A percentile compares a stretch with the other conserved stretches of the same genome.
Conservation (phyloP, 1,140 invertebrate genomes). For the Thaumatotibia leucotreta region DNA sequence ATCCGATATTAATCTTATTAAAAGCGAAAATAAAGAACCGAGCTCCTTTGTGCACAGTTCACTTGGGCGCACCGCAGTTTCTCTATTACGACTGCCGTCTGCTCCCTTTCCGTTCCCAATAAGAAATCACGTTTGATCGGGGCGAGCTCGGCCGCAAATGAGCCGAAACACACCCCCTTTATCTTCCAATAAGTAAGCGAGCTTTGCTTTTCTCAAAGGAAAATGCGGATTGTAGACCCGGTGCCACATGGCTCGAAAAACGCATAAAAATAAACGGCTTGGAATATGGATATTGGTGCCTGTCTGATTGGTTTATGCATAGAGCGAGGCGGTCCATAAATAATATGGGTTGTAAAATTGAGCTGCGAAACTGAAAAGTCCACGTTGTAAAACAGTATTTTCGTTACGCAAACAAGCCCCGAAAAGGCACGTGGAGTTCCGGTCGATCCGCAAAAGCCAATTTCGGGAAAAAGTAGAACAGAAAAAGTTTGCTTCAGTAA, state of each 20-base stretch:
- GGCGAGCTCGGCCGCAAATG: conserved; percentile 56
- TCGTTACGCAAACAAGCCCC: conserved; percentile 30
- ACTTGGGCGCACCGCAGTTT: conserved; percentile 29
- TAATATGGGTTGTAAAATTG: conserved; percentile 39
- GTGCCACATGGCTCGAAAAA: conserved; percentile 54
- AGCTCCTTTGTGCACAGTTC: conserved; percentile 19
- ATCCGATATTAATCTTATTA: conserved; percentile 27
- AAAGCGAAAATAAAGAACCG: conserved; percentile 29
- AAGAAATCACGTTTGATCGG: conserved; percentile 62
- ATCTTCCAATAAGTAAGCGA: conserved; percentile 64
- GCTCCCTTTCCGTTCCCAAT: conserved; percentile 43
- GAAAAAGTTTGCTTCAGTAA: conserved; percentile 35
- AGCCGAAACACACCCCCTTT: conserved; percentile 65
- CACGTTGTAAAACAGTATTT: conserved; percentile 27
- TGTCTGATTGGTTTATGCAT: conserved; percentile 51
- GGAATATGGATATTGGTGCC: conserved; percentile 49
- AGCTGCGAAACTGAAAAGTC: conserved; percentile 28
- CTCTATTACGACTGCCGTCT: conserved; percentile 37
- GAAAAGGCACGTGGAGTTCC: conserved; percentile 22
- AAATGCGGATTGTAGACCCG: conserved; percentile 32
- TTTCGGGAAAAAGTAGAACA: conserved; percentile 34
- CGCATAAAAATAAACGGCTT: conserved; percentile 61
- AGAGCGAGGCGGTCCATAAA: conserved; percentile 36
- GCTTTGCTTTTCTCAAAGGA: conserved; percentile 46
- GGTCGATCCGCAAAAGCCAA: conserved; percentile 26